phyloP scores from a whole-genome alignment of 2,888 invertebrate genomes.

The Cylloceria caligata region DNA sequence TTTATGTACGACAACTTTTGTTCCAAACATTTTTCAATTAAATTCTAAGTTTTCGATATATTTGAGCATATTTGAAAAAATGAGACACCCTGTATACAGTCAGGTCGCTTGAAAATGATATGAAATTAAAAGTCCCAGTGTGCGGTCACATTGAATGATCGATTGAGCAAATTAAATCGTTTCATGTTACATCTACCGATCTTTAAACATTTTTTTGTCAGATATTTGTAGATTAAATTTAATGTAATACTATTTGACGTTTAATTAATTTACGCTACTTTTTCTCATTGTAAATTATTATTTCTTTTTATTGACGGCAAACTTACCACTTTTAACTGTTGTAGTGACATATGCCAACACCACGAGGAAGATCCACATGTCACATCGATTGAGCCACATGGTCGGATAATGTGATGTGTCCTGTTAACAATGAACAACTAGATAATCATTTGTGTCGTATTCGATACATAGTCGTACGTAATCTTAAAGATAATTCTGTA shows the following conservation, averaged over 20 bases:
- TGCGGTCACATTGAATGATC: not conserved
- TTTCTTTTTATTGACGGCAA: not conserved
- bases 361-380: constrained; percentile 56
- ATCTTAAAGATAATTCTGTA: too few relatives aligned
- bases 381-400: constrained; percentile 56
- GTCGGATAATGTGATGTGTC: constrained; percentile 25
- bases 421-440: constrained; percentile 5
- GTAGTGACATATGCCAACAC: constrained; percentile 34
- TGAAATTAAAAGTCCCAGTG: not conserved
- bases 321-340: constrained; percentile 59
- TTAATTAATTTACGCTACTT: too few relatives aligned
- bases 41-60: too few relatives aligned
- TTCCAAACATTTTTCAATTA: too few relatives aligned
- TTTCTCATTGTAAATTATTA: too few relatives aligned
- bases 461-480: too few relatives aligned
- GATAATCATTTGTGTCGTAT: too few relatives aligned
- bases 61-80: too few relatives aligned
- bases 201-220: not conserved
- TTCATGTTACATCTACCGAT: not conserved
- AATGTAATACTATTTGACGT: too few relatives aligned
- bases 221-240: not conserved
- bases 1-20: too few relatives aligned
- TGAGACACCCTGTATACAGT: too few relatives aligned
- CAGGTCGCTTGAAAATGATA: not conserved
- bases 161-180: too few relatives aligned